phyloP scores from a whole-genome alignment of 1,140 invertebrate species.

The Drosophila pseudoananassae region DNA sequence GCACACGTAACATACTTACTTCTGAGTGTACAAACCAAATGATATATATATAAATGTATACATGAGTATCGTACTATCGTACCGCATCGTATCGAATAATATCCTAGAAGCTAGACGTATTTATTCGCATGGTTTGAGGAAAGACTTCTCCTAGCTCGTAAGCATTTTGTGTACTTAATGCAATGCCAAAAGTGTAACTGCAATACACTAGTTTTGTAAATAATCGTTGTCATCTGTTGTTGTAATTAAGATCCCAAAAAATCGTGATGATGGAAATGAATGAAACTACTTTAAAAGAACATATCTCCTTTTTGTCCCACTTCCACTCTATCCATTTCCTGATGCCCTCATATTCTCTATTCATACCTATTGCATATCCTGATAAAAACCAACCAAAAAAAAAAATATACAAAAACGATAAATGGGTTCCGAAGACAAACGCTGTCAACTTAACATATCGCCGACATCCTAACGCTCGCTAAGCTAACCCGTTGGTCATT shows the following conservation, averaged over 20 bases:
- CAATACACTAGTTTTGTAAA: conserved; percentile 68
- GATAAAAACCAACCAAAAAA: conserved; percentile 1
- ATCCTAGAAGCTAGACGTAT: conserved; percentile 66
- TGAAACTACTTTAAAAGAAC: conserved; percentile 44
- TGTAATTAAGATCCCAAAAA: conserved; percentile 39
- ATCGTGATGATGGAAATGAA: conserved; percentile 12
- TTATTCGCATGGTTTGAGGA: conserved; percentile 79
- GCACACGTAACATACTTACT: conserved; percentile 51
- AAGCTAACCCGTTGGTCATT: conserved; percentile 53
- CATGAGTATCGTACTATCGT: conserved; percentile 53
- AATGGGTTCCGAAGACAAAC: conserved; percentile 35
- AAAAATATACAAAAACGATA: background rate
- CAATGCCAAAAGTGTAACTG: conserved; percentile 72
- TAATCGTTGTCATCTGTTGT: conserved; percentile 75
- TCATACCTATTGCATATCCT: conserved; percentile 5
- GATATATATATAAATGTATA: conserved; percentile 32
- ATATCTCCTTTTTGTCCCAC: conserved; percentile 38
- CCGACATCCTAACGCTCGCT: conserved; percentile 52
- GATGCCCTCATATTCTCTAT: background rate
- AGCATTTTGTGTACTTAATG: conserved; percentile 71
- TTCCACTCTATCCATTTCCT: conserved; percentile 9
- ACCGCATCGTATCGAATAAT: conserved; percentile 67
- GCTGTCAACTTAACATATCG: conserved; percentile 65
- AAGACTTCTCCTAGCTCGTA: conserved; percentile 77
- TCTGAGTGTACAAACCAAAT: conserved; percentile 61